Base-by-base conservation (phyloP, 1,140 invertebrate genomes). In the Latrodectus geometricus region DNA sequence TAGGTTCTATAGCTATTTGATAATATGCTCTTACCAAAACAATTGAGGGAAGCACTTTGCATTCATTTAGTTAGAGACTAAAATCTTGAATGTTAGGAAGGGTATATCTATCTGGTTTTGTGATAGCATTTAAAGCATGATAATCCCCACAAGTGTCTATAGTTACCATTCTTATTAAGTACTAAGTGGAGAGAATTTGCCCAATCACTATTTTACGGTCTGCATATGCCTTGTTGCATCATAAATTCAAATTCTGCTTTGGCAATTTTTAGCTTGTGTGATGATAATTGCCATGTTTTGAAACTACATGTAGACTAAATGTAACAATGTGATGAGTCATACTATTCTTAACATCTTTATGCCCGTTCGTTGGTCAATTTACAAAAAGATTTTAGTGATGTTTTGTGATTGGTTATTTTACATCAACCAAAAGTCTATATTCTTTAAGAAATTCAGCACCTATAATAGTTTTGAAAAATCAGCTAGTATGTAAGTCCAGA, bases 181-280 rank as follows among this genome's bases (percentile, higher is more conserved):
- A 69, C 68, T 11, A 69, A 15, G 68, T 69, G 68, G 4, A 69
- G 1, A 3, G 11, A 11, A n/a, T 4, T 20, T 11, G 68, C 17
- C 17, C 21, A 69, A 23, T 15, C 21, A 21, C 68, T 69, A 3
- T n/a, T 69, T 3, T 4, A 69, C 12, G 14, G 68, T 9, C 68
- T 11, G 9, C 17, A 20, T 9, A 20, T n/a, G 1, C 68, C 68
- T 23, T 11, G 21, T 11, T 69, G 12, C 14, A 69, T 20, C 68
- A 69, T 69, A 11, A 15, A 23, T 21, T 69, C n/a, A 69, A 69
- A 69, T n/a, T 69, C 20, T 21, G 9, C 9, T 69, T 69, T 8
- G 68, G 68, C 68, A 69, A 69, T 69, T 69, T 69, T 69, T 17
- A 69, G n/a, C n/a, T 17, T 11, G n/a, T 69, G 9, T 8, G 66